Conservation (phyloP, 2,797 vertebrate genomes). For the Bovichtus variegatus region DNA sequence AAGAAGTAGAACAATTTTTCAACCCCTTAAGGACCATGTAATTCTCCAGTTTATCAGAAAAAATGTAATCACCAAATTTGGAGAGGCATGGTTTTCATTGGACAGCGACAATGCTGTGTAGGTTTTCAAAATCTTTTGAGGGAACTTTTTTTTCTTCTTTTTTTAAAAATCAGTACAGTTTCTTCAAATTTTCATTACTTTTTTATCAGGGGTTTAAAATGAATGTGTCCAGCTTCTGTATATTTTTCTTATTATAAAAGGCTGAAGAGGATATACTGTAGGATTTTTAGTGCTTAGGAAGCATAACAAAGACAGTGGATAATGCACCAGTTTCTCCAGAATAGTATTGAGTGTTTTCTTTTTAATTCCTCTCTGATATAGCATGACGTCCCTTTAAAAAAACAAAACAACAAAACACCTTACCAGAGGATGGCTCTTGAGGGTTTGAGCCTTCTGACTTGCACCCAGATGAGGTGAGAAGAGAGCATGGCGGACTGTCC, state of each 20-base stretch:
- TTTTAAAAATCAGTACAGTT: too few relatives aligned
- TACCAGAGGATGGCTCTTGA: constrained; percentile 54
- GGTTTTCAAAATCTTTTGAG: too few relatives aligned
- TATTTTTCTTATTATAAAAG: neutral
- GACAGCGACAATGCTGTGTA: neutral
- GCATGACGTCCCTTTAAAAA: neutral
- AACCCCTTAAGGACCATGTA: neutral
- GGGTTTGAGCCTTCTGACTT: constrained; percentile 22
- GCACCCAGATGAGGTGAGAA: constrained; percentile 5
- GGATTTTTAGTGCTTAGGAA: neutral
- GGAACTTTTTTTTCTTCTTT: too few relatives aligned
- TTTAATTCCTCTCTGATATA: constrained; percentile 17
- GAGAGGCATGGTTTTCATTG: neutral
- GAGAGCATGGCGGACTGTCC: constrained; percentile 10
- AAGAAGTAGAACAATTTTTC: neutral
- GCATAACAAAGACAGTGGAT: neutral
- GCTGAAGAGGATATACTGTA: neutral
- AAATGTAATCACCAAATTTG: neutral
- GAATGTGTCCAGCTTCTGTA: neutral
- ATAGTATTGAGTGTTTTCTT: constrained; percentile 4
- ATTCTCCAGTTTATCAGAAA: neutral
- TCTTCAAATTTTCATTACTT: neutral
- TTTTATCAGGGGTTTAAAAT: neutral
- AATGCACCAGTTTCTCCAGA: neutral
- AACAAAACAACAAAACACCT: constrained; percentile 4